These are phyloP conservation scores for Conistra vaccinii DNA, from an alignment of 2,888 invertebrate genomes.

Conservation along the genomic window DNA sequence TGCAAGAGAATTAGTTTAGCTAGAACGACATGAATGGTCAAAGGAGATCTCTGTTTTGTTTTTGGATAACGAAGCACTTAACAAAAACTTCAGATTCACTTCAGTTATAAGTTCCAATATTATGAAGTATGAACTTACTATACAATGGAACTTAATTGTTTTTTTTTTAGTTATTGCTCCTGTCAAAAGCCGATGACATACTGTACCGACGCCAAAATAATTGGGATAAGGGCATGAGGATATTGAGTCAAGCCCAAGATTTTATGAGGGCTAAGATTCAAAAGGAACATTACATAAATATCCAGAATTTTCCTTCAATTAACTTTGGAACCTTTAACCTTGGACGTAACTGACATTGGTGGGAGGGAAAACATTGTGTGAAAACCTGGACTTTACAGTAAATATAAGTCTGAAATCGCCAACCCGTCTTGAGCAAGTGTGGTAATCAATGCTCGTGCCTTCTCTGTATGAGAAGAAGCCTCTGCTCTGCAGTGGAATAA, in stretches of 20 bases:
- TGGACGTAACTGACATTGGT: no score
- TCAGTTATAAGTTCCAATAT: no score
- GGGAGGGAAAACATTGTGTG: no score
- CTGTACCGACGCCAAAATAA: not conserved
- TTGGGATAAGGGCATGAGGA: not conserved
- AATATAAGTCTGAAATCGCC: no score
- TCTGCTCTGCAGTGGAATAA: no score
- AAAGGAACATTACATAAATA: not conserved
- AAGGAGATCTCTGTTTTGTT: not conserved
- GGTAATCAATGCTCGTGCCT: no score
- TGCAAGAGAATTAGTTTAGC: not conserved
- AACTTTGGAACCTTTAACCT: no score
- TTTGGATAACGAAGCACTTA: not conserved
- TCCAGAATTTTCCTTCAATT: slow-evolving; percentile 24
- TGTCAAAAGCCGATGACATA: no score
- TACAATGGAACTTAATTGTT: not conserved
- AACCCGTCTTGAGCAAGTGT: no score
- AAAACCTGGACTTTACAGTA: no score
- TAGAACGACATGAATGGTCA: not conserved
- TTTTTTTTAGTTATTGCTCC: not conserved
- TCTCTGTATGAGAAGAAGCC: no score
- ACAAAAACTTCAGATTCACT: no score
- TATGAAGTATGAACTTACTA: not conserved
- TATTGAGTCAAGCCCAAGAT: not conserved
- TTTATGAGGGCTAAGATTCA: not conserved